Percentiles rank a stretch among this genome's conserved stretches.
Conservation (phyloP, 92 coral and sea anemone species). For the Bergia sp. region DNA sequence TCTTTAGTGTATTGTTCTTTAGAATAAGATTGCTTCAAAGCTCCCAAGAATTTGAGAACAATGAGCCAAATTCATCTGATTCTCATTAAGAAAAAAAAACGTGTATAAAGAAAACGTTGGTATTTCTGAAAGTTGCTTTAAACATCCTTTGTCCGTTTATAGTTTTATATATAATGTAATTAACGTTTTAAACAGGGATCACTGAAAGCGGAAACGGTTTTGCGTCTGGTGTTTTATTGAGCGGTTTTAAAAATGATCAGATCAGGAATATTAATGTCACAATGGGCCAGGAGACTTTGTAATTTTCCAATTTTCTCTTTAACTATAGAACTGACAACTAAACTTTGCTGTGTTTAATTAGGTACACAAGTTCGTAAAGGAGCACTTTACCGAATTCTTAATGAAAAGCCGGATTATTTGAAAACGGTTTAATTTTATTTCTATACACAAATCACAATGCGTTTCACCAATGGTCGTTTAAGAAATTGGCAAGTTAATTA, state of each 20-base stretch:
- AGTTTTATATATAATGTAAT: neutral
- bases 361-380: conserved; percentile 14
- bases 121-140: neutral
- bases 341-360: neutral
- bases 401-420: neutral
- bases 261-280: conserved; percentile 25
- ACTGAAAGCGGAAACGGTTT: neutral
- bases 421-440: neutral
- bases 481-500: neutral
- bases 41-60: no score
- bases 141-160: neutral
- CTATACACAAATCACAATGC: neutral
- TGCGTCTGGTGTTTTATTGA: conserved; percentile 15
- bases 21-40: no score
- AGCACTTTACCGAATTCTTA: neutral
- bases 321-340: conserved; percentile 2
- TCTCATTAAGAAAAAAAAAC: no score
- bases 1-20: no score
- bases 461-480: neutral
- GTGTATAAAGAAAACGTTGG: neutral
- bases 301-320: conserved; percentile 22
- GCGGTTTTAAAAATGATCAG: neutral
- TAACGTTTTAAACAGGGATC: neutral
- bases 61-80: no score
- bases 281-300: neutral